Conservation (phyloP, 2,797 vertebrate genomes). For the Crenuchus spilurus region DNA sequence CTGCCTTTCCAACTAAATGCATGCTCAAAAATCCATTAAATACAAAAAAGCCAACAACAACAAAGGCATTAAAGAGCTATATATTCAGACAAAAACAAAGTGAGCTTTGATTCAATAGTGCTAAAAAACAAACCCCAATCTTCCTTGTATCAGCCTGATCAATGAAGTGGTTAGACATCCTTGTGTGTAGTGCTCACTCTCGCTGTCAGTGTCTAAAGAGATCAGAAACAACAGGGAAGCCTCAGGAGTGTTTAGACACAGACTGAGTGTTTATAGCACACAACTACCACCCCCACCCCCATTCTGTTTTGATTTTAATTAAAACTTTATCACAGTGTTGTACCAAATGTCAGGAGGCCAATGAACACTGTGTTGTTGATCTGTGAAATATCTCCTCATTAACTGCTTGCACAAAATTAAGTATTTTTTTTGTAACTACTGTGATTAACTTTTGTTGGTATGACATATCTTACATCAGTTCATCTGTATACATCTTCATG, state of each 20-base stretch:
- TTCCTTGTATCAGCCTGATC: neutral
- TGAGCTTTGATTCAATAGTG: neutral
- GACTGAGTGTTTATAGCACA: neutral
- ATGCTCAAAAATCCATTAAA: no score
- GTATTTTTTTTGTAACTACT: no score
- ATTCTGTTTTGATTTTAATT: constrained; percentile 28
- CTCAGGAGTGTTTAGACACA: neutral
- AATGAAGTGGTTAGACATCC: neutral
- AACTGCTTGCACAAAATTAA: no score
- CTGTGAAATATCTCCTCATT: constrained; percentile 24
- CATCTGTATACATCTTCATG: no score
- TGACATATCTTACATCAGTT: no score
- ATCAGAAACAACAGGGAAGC: neutral
- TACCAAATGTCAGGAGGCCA: constrained; percentile 26
- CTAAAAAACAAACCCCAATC: neutral
- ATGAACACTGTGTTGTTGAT: constrained; percentile 20
- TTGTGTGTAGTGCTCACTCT: neutral
- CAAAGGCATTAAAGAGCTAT: no score
- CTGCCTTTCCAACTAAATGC: no score
- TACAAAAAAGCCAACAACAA: no score
- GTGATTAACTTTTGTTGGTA: no score
- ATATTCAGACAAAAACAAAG: no score
- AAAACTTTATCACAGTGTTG: constrained; percentile 30
- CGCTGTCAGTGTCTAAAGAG: neutral
- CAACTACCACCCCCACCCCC: neutral